Base-by-base conservation (phyloP, 2,113 vertebrate species). In the Odontesthes bonariensis region DNA sequence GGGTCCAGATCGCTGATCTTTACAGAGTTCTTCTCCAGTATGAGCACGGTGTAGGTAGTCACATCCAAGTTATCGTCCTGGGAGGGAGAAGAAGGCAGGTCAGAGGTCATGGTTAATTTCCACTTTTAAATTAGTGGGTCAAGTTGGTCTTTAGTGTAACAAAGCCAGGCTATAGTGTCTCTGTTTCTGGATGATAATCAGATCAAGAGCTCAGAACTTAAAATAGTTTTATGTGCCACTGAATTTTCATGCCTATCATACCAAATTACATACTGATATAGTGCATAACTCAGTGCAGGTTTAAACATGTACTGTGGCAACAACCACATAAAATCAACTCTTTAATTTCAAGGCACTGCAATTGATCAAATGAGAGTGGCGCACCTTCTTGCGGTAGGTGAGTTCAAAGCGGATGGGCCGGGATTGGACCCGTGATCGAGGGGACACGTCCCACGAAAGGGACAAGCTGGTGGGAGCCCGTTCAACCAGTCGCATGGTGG, bases 331-430 rank as follows among this genome's bases (percentile, higher is more conserved):
- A 38, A 38, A 38, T 38, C 35, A 38, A 10, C 35, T 10, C 35
- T 38, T 38, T 38, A 7, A 38, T 38, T 2, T 38, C 35, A 7
- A 62, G 42, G 54, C 1, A 40, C 10, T 44, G 14, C 32, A 55
- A 35, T 4, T 40, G 5, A 19, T 31, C 9, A 51, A 46, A 55
- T 8, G 62, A 59, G 8, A 61, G 1, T 17, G 1, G 7, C 22
- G 1, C 13, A 98, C 98, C 96, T 98, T 98, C 88, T 97, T 98
- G 77, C 95, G 96, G 87, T 97, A 99, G 84, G 94, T 97, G 57
- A 99, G 95, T 77, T 99, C 95, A 0, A 97, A 99, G 67, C 94
- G 96, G 85, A 94, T 90, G 73, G 95, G 88, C 0, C 92, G 91
- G 33, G 83, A 89, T 55, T 92, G 93, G 85, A 94, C 91, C 0